phyloP scores from a whole-genome alignment of 2,797 vertebrate genomes.

The Propithecus deckenii region DNA sequence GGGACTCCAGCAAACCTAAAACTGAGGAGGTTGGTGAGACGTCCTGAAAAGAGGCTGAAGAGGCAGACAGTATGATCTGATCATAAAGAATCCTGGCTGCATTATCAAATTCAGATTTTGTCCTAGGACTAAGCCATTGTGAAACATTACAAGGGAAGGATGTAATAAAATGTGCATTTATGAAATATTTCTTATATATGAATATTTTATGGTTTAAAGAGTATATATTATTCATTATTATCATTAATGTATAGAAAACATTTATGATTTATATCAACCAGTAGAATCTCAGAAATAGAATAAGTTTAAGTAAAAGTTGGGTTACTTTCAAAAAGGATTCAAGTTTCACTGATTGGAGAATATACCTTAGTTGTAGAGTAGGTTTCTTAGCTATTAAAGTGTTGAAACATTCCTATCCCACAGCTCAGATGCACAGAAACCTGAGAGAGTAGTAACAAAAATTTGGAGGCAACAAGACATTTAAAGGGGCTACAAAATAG shows the following conservation, averaged over 20 bases:
- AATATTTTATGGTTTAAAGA: neutral
- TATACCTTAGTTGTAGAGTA: neutral
- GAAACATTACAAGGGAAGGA: neutral
- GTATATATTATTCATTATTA: neutral
- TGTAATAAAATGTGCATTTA: neutral
- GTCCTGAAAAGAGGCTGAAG: neutral
- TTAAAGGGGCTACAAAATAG: neutral
- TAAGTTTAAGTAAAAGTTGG: neutral
- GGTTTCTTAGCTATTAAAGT: constrained; percentile 3
- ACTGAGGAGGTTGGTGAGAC: neutral
- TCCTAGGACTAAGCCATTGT: neutral
- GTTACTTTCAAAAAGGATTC: neutral
- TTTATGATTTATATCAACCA: neutral
- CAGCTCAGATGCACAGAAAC: neutral
- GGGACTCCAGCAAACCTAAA: neutral
- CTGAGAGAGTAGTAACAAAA: neutral
- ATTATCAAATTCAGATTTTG: neutral
- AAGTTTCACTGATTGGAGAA: neutral
- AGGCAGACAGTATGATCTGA: neutral
- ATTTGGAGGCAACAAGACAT: neutral
- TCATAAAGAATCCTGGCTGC: neutral
- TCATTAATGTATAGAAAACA: neutral
- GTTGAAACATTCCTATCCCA: neutral
- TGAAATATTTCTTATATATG: neutral
- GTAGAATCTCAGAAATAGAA: neutral